These are phyloP conservation scores for Brevipalpus yothersi DNA, from an alignment of 1,140 invertebrate species.

Conservation along the genomic window DNA sequence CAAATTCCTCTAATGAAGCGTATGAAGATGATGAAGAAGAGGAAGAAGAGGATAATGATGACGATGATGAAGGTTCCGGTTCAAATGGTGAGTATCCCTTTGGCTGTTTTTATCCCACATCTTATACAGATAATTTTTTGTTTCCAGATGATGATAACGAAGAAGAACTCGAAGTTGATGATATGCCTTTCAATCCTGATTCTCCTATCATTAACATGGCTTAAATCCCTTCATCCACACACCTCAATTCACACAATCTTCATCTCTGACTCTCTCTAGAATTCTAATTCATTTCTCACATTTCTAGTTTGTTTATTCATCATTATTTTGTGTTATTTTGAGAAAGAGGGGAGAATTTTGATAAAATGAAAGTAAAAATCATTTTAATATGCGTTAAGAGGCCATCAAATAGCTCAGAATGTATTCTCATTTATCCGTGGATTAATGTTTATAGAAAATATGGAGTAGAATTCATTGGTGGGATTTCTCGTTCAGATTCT, in stretches of 20 bases:
- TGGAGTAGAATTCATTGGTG: conserved; percentile 64
- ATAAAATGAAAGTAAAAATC: no score
- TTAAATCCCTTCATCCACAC: no score
- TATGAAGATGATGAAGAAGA: conserved; percentile 5
- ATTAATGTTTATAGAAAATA: conserved; percentile 54
- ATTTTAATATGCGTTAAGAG: no score
- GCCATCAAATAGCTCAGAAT: no score
- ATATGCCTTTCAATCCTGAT: conserved; percentile 2
- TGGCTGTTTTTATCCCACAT: not conserved
- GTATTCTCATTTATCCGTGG: no score
- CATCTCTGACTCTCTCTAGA: no score
- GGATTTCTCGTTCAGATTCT: conserved; percentile 70
- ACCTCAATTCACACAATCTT: no score
- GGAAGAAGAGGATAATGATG: conserved; percentile 9
- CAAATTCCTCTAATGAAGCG: not conserved
- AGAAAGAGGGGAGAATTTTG: no score
- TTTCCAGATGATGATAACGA: not conserved
- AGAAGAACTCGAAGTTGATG: conserved; percentile 4
- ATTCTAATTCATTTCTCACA: no score
- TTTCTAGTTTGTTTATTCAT: no score
- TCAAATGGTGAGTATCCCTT: conserved; percentile 3
- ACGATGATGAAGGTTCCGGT: conserved; percentile 8
- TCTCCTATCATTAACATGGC: not conserved
- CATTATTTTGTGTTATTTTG: no score
- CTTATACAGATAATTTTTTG: not conserved